These are phyloP conservation scores for Anorthoa munda DNA, from an alignment of 2,888 invertebrate species.

Conservation along the genomic window DNA sequence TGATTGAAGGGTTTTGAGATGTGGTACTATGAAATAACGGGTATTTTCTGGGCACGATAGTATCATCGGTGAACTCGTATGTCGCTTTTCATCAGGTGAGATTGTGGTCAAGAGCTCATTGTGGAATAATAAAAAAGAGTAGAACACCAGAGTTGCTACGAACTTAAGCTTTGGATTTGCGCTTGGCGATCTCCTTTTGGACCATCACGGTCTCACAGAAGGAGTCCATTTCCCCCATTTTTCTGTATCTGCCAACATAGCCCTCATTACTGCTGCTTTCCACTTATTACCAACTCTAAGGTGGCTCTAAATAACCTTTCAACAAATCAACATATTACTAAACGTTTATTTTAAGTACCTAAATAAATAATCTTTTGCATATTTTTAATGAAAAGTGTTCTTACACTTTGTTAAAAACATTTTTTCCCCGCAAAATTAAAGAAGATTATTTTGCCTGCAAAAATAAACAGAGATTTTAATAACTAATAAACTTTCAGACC, in stretches of 20 bases:
- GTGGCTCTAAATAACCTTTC: background rate
- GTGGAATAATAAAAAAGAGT: background rate
- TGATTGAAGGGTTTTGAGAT: background rate
- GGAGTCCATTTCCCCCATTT: too few species aligned
- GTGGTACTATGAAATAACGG: background rate
- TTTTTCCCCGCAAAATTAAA: background rate
- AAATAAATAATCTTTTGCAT: background rate
- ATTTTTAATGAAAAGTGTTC: background rate
- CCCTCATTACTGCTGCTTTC: too few species aligned
- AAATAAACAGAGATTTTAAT: constrained; percentile 22
- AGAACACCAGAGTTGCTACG: too few species aligned
- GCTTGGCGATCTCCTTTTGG: too few species aligned
- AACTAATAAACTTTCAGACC: constrained; percentile 3
- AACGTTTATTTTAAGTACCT: background rate
- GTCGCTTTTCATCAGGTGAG: background rate
- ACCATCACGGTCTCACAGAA: too few species aligned
- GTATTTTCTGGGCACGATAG: background rate
- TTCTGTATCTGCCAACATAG: too few species aligned
- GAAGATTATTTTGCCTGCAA: background rate
- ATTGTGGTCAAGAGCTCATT: background rate
- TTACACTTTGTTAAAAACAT: background rate
- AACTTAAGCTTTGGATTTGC: too few species aligned
- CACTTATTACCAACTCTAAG: background rate
- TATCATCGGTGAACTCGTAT: background rate
- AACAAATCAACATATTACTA: background rate